A percentile compares a stretch with the other conserved stretches of the same genome.
These are phyloP conservation scores for Planiliza haematocheilus DNA, from an alignment of 2,113 vertebrate genomes.

Conservation along the genomic window DNA sequence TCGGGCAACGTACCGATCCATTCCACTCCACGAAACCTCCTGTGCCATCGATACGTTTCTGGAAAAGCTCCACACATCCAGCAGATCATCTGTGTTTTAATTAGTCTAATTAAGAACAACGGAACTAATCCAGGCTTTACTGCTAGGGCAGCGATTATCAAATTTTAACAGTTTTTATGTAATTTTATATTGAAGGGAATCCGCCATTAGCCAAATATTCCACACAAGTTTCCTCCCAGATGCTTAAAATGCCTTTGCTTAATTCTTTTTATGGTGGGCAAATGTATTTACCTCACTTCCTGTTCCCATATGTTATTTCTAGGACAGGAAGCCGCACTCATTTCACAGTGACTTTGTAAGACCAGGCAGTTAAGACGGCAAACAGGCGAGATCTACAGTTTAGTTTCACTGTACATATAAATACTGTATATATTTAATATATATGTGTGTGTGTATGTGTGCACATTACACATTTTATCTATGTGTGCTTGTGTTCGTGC, in stretches of 20 bases:
- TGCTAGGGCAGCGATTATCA: no score
- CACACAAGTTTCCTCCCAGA: neutral
- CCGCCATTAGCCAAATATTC: no score
- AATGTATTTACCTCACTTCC: neutral
- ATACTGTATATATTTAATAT: conserved; percentile 28
- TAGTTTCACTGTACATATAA: conserved; percentile 31
- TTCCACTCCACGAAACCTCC: no score
- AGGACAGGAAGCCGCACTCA: neutral
- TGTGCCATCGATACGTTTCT: no score
- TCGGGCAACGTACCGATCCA: no score
- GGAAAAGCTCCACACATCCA: no score
- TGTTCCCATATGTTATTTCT: conserved; percentile 5
- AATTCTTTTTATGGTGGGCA: conserved; percentile 23
- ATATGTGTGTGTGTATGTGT: conserved; percentile 40
- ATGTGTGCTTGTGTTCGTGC: conserved; percentile 71
- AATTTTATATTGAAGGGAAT: no score
- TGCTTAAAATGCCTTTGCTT: neutral
- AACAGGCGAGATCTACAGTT: conserved; percentile 3
- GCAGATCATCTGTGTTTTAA: no score
- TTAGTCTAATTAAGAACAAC: no score
- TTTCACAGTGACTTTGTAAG: conserved; percentile 49
- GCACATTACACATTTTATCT: conserved; percentile 65
- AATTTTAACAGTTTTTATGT: no score
- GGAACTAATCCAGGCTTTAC: no score
- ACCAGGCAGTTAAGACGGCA: no score